A percentile compares a stretch with the other conserved stretches of the same genome.
Conservation (phyloP, 2,797 vertebrate genomes). For the Meriones psammophilus region DNA sequence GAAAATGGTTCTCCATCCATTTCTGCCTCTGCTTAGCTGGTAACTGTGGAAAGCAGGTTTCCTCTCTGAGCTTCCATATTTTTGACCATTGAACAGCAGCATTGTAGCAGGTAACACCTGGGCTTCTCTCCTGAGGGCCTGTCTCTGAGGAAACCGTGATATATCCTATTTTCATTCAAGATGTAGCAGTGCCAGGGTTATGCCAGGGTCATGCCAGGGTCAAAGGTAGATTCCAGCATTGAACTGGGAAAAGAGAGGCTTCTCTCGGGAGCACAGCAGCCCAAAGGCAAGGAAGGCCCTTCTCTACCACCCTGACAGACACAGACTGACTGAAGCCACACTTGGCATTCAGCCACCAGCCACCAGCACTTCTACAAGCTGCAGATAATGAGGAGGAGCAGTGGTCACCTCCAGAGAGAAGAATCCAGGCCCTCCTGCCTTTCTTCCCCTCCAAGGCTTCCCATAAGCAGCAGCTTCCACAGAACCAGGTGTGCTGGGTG, state of each 20-base stretch:
- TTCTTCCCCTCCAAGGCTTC: background rate
- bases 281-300: too few relatives aligned
- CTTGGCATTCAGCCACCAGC: background rate
- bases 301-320: background rate
- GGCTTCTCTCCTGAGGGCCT: background rate
- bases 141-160: background rate
- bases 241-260: background rate
- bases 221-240: background rate
- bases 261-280: background rate
- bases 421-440: background rate
- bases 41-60: too few relatives aligned
- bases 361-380: background rate
- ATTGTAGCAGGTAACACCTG: background rate
- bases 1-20: rapidly evolving
- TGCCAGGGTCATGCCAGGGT: background rate
- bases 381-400: background rate
- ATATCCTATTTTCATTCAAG: background rate
- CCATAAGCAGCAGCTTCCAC: background rate
- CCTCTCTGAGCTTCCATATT: background rate
- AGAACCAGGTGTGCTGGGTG: background rate
- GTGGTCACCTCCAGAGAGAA: background rate
- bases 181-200: background rate
- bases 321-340: too few relatives aligned
- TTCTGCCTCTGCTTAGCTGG: background rate
- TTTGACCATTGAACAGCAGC: too few relatives aligned